Conservation (phyloP, 1,140 invertebrate species). For the Chymomyza costata region DNA sequence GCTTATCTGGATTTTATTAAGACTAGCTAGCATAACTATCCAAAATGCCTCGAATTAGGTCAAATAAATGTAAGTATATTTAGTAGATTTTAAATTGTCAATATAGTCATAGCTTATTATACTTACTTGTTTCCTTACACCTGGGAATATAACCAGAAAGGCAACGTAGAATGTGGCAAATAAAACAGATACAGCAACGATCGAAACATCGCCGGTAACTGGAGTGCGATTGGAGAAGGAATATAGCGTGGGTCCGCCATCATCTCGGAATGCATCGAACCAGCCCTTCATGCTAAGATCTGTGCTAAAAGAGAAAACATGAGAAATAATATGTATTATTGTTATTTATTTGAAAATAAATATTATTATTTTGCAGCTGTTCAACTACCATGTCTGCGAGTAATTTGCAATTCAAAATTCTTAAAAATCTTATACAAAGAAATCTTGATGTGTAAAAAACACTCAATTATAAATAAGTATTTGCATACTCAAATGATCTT, state of each 20-base stretch:
- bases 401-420: too few relatives aligned
- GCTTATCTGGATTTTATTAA: background rate
- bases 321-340: slow-evolving; percentile 23
- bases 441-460: too few relatives aligned
- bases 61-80: too few relatives aligned
- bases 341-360: too few relatives aligned
- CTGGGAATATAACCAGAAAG: slow-evolving; percentile 95
- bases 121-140: slow-evolving; percentile 94
- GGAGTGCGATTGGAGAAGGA: slow-evolving; percentile 93
- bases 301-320: slow-evolving; percentile 15
- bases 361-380: too few relatives aligned
- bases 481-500: too few relatives aligned
- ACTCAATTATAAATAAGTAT: too few relatives aligned
- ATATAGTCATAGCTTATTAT: background rate
- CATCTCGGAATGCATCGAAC: slow-evolving; percentile 94
- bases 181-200: slow-evolving; percentile 89
- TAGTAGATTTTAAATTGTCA: background rate
- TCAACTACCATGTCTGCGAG: too few relatives aligned
- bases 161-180: slow-evolving; percentile 93
- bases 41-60: too few relatives aligned
- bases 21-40: background rate
- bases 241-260: slow-evolving; percentile 95
- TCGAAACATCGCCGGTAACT: slow-evolving; percentile 91
- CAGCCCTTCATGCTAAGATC: slow-evolving; percentile 86
- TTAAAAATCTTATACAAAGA: too few relatives aligned